Percentiles rank a stretch among this genome's conserved stretches.
These are phyloP conservation scores for Platycnemis pennipes DNA, from an alignment of 2,888 invertebrate genomes.

Conservation along the genomic window DNA sequence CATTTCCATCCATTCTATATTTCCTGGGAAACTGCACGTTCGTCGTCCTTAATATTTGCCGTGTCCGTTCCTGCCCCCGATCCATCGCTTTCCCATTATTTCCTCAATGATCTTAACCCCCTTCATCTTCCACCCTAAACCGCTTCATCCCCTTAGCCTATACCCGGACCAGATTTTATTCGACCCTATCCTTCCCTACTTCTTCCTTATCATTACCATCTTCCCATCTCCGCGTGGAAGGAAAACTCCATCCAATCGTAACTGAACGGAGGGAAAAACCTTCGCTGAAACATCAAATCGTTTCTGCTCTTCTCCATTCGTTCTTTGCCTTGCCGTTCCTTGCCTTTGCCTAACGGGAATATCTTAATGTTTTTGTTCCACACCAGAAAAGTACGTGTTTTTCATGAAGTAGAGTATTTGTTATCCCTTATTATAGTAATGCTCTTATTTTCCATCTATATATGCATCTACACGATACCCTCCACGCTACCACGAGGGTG, in stretches of 20 bases:
- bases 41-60: not conserved
- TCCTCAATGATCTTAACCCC: not conserved
- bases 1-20: not conserved
- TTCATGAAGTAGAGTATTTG: no score
- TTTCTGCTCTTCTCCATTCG: not conserved
- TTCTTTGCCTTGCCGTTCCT: no score
- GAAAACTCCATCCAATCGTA: not conserved
- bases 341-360: no score
- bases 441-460: no score
- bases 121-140: not conserved
- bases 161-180: not conserved
- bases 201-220: not conserved
- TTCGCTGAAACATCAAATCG: not conserved
- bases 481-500: no score
- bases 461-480: no score
- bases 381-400: no score
- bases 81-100: conserved; percentile 15
- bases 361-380: no score
- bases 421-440: no score
- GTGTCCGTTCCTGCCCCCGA: not conserved
- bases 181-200: not conserved
- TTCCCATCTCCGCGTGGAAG: not conserved
- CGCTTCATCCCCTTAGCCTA: not conserved
- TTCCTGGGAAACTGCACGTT: not conserved
- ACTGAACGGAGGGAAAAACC: not conserved